Percentiles rank a stretch among this genome's conserved stretches.
Evolutionary conservation across 2,888 invertebrate genomes (phyloP).

Genomic region (Iselma pallidipennis): DNA sequence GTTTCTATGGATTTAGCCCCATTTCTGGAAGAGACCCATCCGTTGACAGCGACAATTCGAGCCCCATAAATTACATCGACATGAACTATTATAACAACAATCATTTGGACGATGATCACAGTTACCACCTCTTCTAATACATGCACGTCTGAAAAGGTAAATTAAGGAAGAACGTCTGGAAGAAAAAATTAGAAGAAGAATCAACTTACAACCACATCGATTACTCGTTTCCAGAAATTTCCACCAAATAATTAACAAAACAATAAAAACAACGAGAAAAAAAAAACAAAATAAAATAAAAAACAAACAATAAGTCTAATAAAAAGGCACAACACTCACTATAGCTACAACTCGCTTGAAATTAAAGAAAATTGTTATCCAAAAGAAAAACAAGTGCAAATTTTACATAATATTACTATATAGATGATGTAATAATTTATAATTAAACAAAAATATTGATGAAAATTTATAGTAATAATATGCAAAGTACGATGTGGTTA

Average conservation of each 20-base stretch:
- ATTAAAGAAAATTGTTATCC: no score
- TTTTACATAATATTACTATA: not conserved
- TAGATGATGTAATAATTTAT: not conserved
- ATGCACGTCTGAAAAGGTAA: slow-evolving; percentile 84
- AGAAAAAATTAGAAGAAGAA: slow-evolving; percentile 57
- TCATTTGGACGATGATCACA: slow-evolving; percentile 84
- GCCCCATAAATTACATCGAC: slow-evolving; percentile 88
- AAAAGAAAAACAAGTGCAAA: not conserved
- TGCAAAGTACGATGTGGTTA: not conserved
- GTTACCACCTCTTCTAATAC: slow-evolving; percentile 79
- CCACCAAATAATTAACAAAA: not conserved
- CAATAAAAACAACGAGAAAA: no score
- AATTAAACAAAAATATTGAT: not conserved
- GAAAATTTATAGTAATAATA: not conserved
- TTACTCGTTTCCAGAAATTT: not conserved
- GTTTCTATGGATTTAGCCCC: slow-evolving; percentile 65
- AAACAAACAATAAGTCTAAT: no score
- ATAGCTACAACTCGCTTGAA: no score
- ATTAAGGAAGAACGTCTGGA: slow-evolving; percentile 81
- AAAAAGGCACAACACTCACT: no score
- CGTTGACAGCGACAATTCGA: slow-evolving; percentile 87
- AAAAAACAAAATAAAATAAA: no score
- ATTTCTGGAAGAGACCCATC: slow-evolving; percentile 86
- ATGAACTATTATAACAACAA: slow-evolving; percentile 84
- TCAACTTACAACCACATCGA: slow-evolving; percentile 50